Evolutionary conservation across 2,888 invertebrate genomes (phyloP), one percentile per base, ranked within the genome.

Genomic region (Beris morrisii): DNA sequence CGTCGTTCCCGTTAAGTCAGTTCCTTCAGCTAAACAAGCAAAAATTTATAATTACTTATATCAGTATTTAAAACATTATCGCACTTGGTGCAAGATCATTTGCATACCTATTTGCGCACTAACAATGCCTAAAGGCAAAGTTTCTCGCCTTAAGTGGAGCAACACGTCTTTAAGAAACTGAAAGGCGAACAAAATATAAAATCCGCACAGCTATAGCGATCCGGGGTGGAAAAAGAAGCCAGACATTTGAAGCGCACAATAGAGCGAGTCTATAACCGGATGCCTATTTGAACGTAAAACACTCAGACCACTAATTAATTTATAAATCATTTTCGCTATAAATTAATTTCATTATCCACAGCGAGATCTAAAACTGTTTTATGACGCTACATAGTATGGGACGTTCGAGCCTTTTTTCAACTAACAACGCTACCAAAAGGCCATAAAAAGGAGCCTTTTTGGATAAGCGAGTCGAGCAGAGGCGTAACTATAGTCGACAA

Each of bases 291-390:
- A 63, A 45, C 30, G 56, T 45, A 12, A 55, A 64, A 64, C 32
- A 64, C 57, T 50, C 44, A 46, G 13, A 38, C 52, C 56, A 43
- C 53, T 68, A 68, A 68, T 68, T 68, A 68, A 68, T 66, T 68
- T 66, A 68, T 68, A 68, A 68, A 68, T 68, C 68, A 68, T 66
- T 65, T 68, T 66, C 52, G 57, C 65, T 66, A 68, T 68, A 68
- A 68, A 68, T 68, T 68, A 68, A 68, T 68, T 68, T 57, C 52
- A n/a, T 63, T 68, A 68, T 68, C 68, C 50, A 30, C 5, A 28
- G 45, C 30, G 31, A 65, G 50, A 68, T 68, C 68, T 63, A 57
- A 64, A 65, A 61, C 68, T 65, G 63, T 50, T 65, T 68, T 68
- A 68, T 57, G 63, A 61, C n/a, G 32, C 12, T 38, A 61, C 61